Evolutionary conservation across 64 coral and sea anemone species (phyloP), one percentile per base, ranked within the genome.

Genomic region (Pachyseris speciosa): DNA sequence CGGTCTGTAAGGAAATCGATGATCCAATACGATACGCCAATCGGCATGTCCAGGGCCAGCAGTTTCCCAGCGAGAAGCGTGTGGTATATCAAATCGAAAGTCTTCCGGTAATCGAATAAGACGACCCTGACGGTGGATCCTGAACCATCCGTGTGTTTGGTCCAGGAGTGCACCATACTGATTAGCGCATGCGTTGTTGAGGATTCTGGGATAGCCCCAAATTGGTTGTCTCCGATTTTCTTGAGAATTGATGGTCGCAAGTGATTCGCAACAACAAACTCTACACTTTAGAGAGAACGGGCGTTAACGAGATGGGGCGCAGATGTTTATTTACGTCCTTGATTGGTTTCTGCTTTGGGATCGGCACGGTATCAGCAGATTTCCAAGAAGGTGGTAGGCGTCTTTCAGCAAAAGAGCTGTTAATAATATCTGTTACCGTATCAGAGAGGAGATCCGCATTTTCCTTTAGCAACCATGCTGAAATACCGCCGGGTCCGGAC

Each of bases 171-270:
- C 58, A 61, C 58, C 24, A 61, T 61, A 61, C 58, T 61, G 58
- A 61, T 61, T 61, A 61, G 58, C 58, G 24, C 22, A 26, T 61
- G 58, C 22, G 20, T 24, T 61, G 58, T 61, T 61, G 58, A 61
- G 58, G 58, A 61, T 61, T 61, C 58, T 61, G 20, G 58, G 58
- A 61, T 27, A 25, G 58, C 58, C 58, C 24, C 58, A 61, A 61
- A 61, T 61, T 61, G 58, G 58, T 61, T 61, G 3, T 61, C 58
- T 61, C 58, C 58, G 3, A 61, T 61, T 61, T 61, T 27, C 58
- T 61, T 61, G 22, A 61, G 58, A 61, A 61, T 61, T 61, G 58
- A 61, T 61, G 58, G 58, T 61, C 58, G 24, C 58, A 61, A 61
- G 22, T 61, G 22, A 2, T 61, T 5, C 58, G 22, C 58, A 61